Base-by-base conservation (phyloP, 2,113 vertebrate species). In the Hypomesus transpacificus region DNA sequence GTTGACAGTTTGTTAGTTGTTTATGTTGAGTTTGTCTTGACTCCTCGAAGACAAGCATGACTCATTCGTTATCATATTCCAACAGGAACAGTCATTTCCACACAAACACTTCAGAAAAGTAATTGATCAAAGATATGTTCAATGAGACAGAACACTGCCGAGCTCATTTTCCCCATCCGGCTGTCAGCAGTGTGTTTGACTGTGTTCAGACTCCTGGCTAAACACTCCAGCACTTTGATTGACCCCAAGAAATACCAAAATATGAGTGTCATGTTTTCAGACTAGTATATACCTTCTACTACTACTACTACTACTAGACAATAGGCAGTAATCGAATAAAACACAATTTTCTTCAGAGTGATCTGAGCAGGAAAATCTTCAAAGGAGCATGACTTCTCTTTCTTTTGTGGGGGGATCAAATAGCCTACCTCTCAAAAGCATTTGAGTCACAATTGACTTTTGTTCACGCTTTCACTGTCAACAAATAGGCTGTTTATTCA, bases 1-100 rank as follows among this genome's bases (percentile, higher is more conserved):
- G 70, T 80, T 75, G 74, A 26, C 39, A 54, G 17, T 85, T 80
- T 73, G 63, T 85, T 75, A n/a, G 67, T 74, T 56, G 9, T 31
- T 50, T 73, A 69, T 56, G 39, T 2, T 11, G 64, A 1, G 62
- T 8, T 72, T 68, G 66, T 86, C 73, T 68, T 46, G 60, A 22
- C 71, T 77, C 66, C 26, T 80, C n/a, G 3, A 1, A 66, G 24
- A 20, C 52, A 28, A 61, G 26, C 34, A 16, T 75, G 73, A 69
- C 60, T 76, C 59, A 0, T n/a, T 53, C 64, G 54, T 17, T 18
- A 2, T 46, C 31, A 50, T 9, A 50, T 16, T 31, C n/a, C 67
- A 69, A 21, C 31, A 50, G 56, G 31, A 60, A 24, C 31, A 46
- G 54, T n/a, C 24, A 20, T 28, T 2, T 13, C 31, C 31, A 26